phyloP scores from a whole-genome alignment of 2,797 vertebrate species.

The Orientallactaga sibirica region DNA sequence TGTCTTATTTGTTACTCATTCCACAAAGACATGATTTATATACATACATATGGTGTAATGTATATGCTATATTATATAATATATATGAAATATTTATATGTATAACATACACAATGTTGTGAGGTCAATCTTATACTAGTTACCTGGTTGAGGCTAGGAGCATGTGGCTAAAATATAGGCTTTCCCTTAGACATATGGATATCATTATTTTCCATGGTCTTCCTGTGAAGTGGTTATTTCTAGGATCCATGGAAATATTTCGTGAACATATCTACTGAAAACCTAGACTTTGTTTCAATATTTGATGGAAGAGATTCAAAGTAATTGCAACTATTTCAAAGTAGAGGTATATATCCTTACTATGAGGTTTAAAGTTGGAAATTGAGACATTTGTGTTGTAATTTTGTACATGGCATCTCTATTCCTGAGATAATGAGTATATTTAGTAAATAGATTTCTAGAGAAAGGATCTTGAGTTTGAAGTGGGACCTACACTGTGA shows the following conservation, averaged over 20 bases:
- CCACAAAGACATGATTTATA: not conserved
- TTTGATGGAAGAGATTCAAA: not conserved
- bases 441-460: not conserved
- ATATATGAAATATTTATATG: not conserved
- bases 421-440: not conserved
- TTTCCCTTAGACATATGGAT: not conserved
- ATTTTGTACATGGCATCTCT: not conserved
- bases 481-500: not conserved
- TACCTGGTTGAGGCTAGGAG: not conserved
- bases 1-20: not conserved
- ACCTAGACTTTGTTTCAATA: not conserved
- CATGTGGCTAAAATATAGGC: not conserved
- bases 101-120: not conserved
- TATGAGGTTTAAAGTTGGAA: not conserved
- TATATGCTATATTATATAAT: not conserved
- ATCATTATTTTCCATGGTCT: not conserved
- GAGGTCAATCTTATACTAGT: not conserved
- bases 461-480: not conserved
- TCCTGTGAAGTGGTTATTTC: not conserved
- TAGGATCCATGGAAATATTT: not conserved
- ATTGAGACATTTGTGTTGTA: not conserved
- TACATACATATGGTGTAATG: too few species aligned
- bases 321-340: not conserved
- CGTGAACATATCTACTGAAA: not conserved
- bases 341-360: not conserved